A percentile compares a stretch with the other conserved stretches of the same genome.
Evolutionary conservation across 2,888 invertebrate species (phyloP).

Genomic region (Pristionchus entomophagus): DNA sequence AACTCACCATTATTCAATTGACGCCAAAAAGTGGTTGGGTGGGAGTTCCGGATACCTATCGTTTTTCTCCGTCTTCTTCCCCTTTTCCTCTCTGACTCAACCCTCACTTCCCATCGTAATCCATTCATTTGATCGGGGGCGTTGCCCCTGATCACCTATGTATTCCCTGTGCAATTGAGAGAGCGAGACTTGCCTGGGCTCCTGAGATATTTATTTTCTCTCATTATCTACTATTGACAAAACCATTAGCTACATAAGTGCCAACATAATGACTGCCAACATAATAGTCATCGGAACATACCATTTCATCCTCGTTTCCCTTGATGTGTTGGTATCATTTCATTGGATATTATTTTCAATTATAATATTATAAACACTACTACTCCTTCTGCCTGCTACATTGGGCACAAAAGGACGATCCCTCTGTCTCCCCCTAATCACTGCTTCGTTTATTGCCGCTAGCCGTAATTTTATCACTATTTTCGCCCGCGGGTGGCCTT

Average conservation of each 20-base stretch:
- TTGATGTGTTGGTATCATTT: too few relatives aligned
- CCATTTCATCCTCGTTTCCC: background rate
- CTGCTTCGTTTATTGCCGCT: background rate
- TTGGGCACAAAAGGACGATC: too few relatives aligned
- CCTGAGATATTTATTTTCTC: slow-evolving; percentile 41
- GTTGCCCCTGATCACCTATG: slow-evolving; percentile 46
- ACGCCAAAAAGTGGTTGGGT: background rate
- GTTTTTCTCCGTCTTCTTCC: background rate
- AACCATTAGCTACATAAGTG: background rate
- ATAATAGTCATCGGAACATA: background rate
- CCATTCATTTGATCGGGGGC: slow-evolving; percentile 45
- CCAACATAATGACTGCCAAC: background rate
- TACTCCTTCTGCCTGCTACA: too few relatives aligned
- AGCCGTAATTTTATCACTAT: background rate
- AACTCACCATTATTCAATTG: too few relatives aligned
- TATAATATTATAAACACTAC: too few relatives aligned
- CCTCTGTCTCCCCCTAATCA: too few relatives aligned
- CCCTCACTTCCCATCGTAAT: slow-evolving; percentile 32
- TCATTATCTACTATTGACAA: background rate
- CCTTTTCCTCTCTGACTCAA: background rate
- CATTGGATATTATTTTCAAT: too few relatives aligned
- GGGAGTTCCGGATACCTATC: background rate
- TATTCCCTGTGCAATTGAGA: slow-evolving; percentile 46
- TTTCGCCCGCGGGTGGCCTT: background rate
- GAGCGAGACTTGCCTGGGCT: background rate